phyloP scores from a whole-genome alignment of 2,113 vertebrate species.

The Clupea harengus region DNA sequence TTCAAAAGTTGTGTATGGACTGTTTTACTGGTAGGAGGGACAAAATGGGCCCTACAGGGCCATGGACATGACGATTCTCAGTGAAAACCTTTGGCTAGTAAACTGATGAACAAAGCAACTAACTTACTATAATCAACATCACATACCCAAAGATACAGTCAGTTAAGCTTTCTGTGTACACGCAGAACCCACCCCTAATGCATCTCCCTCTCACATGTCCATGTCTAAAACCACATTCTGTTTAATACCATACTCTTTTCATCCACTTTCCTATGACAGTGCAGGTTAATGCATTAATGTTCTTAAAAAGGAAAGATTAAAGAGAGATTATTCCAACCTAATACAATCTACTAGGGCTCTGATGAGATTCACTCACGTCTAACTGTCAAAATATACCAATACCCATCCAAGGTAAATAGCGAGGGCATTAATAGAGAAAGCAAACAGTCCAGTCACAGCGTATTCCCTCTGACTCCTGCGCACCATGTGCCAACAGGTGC shows the following conservation, averaged over 20 bases:
- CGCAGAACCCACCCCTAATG: background rate
- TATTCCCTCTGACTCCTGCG: background rate
- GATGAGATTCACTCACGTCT: background rate
- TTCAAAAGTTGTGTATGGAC: background rate
- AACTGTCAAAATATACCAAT: background rate
- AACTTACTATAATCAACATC: background rate
- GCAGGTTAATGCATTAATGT: background rate
- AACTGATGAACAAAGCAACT: background rate
- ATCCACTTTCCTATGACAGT: background rate
- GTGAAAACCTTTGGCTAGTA: background rate
- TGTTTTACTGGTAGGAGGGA: background rate
- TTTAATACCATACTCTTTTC: background rate
- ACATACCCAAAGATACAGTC: background rate
- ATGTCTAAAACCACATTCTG: background rate
- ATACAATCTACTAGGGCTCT: background rate
- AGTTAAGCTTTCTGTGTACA: background rate
- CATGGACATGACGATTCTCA: background rate
- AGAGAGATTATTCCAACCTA: background rate
- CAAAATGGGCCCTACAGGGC: background rate
- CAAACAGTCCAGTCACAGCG: background rate
- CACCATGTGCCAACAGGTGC: slow-evolving; percentile 1
- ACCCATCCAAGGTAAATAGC: background rate
- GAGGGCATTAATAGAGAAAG: background rate
- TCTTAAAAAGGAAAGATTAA: slow-evolving; percentile 1
- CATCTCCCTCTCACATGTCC: background rate